These are phyloP conservation scores for Sprattus sprattus DNA, from an alignment of 2,113 vertebrate species.

Conservation along the genomic window DNA sequence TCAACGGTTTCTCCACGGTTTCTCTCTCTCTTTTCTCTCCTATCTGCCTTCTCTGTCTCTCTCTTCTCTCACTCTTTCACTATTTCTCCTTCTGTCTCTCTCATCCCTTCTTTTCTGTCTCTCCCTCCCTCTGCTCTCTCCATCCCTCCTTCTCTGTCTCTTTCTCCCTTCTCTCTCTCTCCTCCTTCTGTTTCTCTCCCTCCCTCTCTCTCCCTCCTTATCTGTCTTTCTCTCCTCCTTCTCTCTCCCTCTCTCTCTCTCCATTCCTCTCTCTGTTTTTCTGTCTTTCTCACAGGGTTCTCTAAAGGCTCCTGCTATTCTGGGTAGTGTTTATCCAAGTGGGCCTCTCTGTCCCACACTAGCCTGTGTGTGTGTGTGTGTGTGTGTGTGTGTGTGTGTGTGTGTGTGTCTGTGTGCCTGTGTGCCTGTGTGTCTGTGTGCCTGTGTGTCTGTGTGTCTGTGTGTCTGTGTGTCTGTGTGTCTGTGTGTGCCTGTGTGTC, in stretches of 20 bases:
- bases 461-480: not conserved
- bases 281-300: not conserved
- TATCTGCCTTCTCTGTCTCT: not conserved
- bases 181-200: constrained; percentile 8
- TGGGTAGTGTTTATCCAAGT: constrained; percentile 9
- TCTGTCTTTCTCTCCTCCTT: not conserved
- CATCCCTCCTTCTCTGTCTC: not conserved
- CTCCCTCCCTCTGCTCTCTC: too few relatives aligned
- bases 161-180: not conserved
- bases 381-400: not conserved
- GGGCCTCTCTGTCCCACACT: not conserved
- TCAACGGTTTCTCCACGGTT: not conserved
- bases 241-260: not conserved
- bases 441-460: constrained; percentile 4
- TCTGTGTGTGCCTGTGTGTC: constrained; percentile 10
- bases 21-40: not conserved
- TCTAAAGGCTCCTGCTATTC: constrained; percentile 8
- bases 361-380: not conserved
- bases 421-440: constrained; percentile 11
- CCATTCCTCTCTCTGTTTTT: not conserved
- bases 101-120: not conserved
- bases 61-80: not conserved
- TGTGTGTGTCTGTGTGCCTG: too few relatives aligned
- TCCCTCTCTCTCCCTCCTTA: constrained; percentile 16
- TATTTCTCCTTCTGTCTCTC: not conserved